phyloP scores from a whole-genome alignment of 1,140 invertebrate genomes.

The Tribolium madens region DNA sequence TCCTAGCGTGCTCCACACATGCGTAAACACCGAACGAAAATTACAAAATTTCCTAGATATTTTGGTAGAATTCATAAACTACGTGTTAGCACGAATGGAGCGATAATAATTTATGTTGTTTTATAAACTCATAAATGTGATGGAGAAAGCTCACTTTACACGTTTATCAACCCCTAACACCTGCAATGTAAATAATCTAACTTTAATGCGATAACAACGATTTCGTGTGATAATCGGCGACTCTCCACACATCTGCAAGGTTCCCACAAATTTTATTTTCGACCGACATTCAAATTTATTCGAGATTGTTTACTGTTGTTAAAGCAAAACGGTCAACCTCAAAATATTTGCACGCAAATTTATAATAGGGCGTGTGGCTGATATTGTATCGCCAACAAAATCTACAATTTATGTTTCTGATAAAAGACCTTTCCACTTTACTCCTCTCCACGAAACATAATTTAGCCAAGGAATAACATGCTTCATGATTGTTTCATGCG shows the following conservation, averaged over 20 bases:
- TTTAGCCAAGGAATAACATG: not conserved
- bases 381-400: slow-evolving; percentile 25
- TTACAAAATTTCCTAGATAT: slow-evolving; percentile 43
- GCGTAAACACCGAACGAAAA: slow-evolving; percentile 38
- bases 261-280: not conserved
- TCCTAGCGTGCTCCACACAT: slow-evolving; percentile 41
- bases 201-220: not conserved
- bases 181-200: slow-evolving; percentile 40
- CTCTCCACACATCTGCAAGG: too few relatives aligned
- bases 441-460: slow-evolving; percentile 14
- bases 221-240: slow-evolving; percentile 26
- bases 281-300: not conserved
- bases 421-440: not conserved
- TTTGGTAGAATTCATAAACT: slow-evolving; percentile 40
- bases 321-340: not conserved
- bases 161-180: slow-evolving; percentile 35
- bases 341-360: slow-evolving; percentile 29
- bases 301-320: slow-evolving; percentile 8
- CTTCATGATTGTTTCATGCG: not conserved
- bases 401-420: slow-evolving; percentile 35
- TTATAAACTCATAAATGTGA: slow-evolving; percentile 45
- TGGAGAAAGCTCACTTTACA: slow-evolving; percentile 42
- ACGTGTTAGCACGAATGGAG: slow-evolving; percentile 41
- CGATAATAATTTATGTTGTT: slow-evolving; percentile 45
- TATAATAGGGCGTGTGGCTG: slow-evolving; percentile 2